Base-by-base conservation (phyloP, 2,888 invertebrate genomes). In the Drosophila yooni region DNA sequence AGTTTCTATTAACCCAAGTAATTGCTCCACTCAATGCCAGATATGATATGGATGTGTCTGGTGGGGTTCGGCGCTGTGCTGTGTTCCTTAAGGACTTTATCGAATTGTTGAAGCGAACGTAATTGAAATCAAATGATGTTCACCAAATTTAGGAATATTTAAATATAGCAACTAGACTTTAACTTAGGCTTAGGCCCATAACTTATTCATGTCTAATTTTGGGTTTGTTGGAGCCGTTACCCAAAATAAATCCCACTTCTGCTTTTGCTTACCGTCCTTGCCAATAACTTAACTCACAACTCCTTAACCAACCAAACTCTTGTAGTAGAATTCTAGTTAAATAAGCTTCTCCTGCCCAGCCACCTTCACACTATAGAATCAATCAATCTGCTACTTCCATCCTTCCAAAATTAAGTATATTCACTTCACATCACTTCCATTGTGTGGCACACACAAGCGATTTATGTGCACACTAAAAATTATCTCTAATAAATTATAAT, bases 1-100 rank as follows among this genome's bases (percentile, higher is more conserved):
- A 46, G 68, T 34, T 69, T 54, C 52, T 48, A 70, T 64, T 64
- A 64, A 60, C 40, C 34, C 58, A 67, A 68, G 50, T 60, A 60
- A 70, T 53, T 59, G 43, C 34, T 40, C n/a, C 46, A 25, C 46
- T 46, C 46, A 25, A 25, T 25, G 46, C 15, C 46, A 46, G 46
- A 46, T 46, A 25, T 15, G 21, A 25, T 46, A 46, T 25, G 46
- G 4, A 15, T 21, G 11, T 21, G 11, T 11, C 21, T 25, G 15
- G 15, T 7, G 5, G 13, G 2, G 13, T 2, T 15, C 0, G 21
- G 2, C 21, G 21, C 7, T 46, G 2, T 25, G 7, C 15, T 46
- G 46, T 46, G 7, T 15, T 21, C 43, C 43, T 21, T 1, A 1
- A 21, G 43, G 21, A 43, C 10, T 21, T 43, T 6, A 43, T 43